These are phyloP conservation scores for Campylorhamphus procurvoides DNA, from an alignment of 2,113 vertebrate genomes.

Conservation along the genomic window DNA sequence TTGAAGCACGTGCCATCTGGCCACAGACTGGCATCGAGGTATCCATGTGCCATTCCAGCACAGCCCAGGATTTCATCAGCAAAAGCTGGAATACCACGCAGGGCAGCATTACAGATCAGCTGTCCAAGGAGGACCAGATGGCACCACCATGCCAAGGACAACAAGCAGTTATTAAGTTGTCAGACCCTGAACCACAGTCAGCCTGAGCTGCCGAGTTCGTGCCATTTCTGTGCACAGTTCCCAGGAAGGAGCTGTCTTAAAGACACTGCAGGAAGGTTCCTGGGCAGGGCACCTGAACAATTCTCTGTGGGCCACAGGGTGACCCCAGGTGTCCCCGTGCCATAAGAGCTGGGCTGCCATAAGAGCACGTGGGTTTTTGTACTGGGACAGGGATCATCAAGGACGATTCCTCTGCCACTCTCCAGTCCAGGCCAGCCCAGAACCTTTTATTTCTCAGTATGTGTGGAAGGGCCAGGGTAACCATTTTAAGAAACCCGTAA, in stretches of 20 bases:
- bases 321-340: fast-evolving
- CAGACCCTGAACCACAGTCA: not conserved
- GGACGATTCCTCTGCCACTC: not conserved
- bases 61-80: not conserved
- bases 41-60: not conserved
- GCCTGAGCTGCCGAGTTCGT: not conserved
- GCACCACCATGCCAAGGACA: not conserved
- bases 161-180: not conserved
- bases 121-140: conserved; percentile 33
- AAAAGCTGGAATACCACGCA: not conserved
- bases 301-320: fast-evolving
- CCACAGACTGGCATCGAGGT: not conserved
- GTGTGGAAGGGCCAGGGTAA: not conserved
- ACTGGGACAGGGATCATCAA: not conserved
- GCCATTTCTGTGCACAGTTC: not conserved
- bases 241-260: not conserved
- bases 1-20: not conserved
- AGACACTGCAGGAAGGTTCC: not conserved
- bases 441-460: not conserved
- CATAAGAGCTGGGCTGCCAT: not conserved
- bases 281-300: too few relatives aligned
- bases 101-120: not conserved
- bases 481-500: not conserved
- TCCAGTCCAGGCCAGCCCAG: not conserved
- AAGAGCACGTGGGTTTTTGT: fast-evolving